phyloP scores from a whole-genome alignment of 2,113 vertebrate species.

The Lontra canadensis region DNA sequence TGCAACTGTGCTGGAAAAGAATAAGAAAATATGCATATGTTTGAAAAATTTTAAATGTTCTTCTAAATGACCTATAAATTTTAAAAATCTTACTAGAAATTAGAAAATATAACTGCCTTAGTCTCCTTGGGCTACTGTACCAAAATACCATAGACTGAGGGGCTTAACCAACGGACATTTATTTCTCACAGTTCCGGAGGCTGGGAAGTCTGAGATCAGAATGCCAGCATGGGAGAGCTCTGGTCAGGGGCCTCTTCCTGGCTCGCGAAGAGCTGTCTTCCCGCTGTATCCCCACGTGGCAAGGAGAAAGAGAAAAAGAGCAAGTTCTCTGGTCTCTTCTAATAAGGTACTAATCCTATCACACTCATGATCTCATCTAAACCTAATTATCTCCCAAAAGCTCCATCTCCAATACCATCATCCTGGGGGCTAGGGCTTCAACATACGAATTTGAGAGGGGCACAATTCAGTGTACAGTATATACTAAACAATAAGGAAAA shows the following conservation, averaged over 20 bases:
- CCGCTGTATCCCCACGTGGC: neutral
- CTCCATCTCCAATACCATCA: neutral
- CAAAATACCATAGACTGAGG: neutral
- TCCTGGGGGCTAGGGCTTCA: neutral
- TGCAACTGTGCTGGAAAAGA: neutral
- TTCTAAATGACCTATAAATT: constrained; percentile 11
- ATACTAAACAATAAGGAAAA: constrained; percentile 32
- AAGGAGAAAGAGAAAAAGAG: neutral
- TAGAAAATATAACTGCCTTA: neutral
- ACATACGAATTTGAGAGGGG: neutral
- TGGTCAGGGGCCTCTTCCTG: neutral
- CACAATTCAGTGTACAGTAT: neutral
- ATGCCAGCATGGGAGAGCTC: neutral
- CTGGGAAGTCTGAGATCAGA: neutral
- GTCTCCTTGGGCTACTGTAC: neutral
- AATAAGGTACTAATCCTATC: neutral
- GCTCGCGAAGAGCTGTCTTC: neutral
- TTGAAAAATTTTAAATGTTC: constrained; percentile 2
- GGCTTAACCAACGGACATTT: neutral
- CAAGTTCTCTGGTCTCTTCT: neutral
- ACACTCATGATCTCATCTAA: neutral
- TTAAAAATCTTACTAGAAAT: constrained; percentile 34
- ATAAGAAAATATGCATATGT: neutral
- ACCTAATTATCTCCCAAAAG: neutral
- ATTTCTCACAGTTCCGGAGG: neutral